Conservation (phyloP, 2,888 invertebrate species). For the Harpagoxenus sublaevis region DNA sequence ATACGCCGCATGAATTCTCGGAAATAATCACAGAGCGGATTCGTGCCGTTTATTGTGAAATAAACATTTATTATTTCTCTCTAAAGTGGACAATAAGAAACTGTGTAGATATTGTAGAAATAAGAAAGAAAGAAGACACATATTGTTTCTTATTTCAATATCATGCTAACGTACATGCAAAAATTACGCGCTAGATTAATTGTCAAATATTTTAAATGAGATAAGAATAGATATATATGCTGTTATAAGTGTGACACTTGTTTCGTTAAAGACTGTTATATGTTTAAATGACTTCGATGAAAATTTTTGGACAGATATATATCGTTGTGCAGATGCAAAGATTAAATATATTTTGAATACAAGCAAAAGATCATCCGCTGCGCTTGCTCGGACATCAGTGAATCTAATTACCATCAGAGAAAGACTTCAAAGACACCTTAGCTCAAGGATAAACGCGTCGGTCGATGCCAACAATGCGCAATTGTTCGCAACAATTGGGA, state of each 20-base stretch:
- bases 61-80: conserved; percentile 12
- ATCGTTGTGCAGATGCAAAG: neutral
- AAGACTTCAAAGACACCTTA: neutral
- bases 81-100: neutral
- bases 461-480: conserved; percentile 19
- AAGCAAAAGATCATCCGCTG: neutral
- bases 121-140: too few relatives aligned
- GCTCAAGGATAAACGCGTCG: conserved; percentile 1
- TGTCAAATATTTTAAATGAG: neutral
- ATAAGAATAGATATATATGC: neutral
- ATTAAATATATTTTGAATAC: neutral
- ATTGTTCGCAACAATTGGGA: conserved; percentile 33
- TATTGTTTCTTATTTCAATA: neutral
- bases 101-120: neutral
- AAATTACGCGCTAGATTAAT: neutral
- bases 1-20: conserved; percentile 6
- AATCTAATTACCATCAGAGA: neutral
- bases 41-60: neutral
- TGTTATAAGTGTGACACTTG: neutral
- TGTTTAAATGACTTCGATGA: neutral
- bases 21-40: neutral
- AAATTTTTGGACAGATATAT: neutral
- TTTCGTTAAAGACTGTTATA: neutral
- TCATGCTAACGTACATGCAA: neutral
- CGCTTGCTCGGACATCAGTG: neutral